Base-by-base conservation (phyloP, 2,797 vertebrate genomes). In the Tokudaia tokunoshimensis region DNA sequence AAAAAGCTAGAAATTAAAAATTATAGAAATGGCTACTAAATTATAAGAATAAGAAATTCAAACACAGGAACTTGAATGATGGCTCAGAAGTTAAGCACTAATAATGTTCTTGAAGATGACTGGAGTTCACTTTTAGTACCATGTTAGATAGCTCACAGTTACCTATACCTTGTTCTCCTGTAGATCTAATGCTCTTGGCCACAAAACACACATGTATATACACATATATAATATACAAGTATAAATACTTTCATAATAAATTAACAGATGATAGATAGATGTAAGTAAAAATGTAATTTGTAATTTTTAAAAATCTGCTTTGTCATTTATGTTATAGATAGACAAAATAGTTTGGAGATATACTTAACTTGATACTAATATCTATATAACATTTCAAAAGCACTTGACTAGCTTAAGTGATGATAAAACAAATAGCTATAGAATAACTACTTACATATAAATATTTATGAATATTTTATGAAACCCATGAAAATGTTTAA, bases 361-460 rank as follows among this genome's bases (percentile, higher is more conserved):
- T 70, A 24, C 55, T 31, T 84, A 47, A 19, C 15, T 61, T 47
- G 26, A 84, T 63, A 78, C 0, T 65, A 81, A 97, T 84, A 97
- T 76, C n/a, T 83, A 2, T 50, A 10, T 75, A n/a, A 59, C 78
- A 93, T 82, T 55, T 31, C 20, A 4, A 79, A n/a, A 89, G 6
- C 61, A 2, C 14, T 57, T n/a, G 41, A 79, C 44, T 44, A 86
- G n/a, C 10, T 29, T 74, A 67, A 10, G 31, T 80, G 34, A 55
- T 76, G 10, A 22, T n/a, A 31, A 55, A 80, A 80, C 19, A 12
- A 34, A 80, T n/a, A 55, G 0, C 9, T 22, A 13, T 31, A 55
- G 50, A 80, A 80, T 55, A 80, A 70, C 20, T 37, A 55, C 22
- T 72, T 87, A 55, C 6, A 26, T 72, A 6, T 55, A 24, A 52